These are phyloP conservation scores for Aleiodes leptofemur DNA, from an alignment of 2,888 invertebrate genomes.

Conservation along the genomic window DNA sequence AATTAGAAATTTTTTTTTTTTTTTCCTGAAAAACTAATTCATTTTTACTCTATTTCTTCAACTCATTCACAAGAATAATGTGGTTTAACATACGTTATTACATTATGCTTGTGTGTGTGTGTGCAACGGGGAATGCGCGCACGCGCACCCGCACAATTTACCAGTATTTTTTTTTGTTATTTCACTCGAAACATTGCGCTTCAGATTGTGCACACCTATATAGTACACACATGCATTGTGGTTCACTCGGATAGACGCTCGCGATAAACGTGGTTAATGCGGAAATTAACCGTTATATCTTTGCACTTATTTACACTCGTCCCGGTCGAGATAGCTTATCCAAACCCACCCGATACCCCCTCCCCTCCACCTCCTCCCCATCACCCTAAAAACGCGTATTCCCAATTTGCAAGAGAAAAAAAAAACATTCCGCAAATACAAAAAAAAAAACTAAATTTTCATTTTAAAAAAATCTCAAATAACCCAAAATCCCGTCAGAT, in stretches of 20 bases:
- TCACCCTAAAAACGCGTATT: not conserved
- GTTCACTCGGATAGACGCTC: slow-evolving; percentile 69
- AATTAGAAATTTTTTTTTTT: no score
- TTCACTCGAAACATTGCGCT: slow-evolving; percentile 9
- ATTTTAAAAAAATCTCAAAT: not conserved
- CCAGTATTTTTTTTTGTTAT: not conserved
- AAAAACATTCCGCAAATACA: no score
- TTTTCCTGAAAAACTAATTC: no score
- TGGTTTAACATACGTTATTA: not conserved
- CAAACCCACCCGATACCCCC: slow-evolving; percentile 29
- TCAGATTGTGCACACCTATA: slow-evolving; percentile 12
- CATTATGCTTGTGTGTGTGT: not conserved
- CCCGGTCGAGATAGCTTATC: slow-evolving; percentile 52
- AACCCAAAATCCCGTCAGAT: slow-evolving; percentile 62
- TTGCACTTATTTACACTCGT: slow-evolving; percentile 69
- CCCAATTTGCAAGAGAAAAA: not conserved
- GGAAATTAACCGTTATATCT: slow-evolving; percentile 75
- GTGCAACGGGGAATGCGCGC: not conserved
- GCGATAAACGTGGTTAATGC: slow-evolving; percentile 72
- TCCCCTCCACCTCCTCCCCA: not conserved
- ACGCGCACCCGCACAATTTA: not conserved
- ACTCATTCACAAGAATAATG: no score
- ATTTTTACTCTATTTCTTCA: no score
- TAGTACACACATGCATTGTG: slow-evolving; percentile 51
- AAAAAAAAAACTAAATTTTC: not conserved